These are phyloP conservation scores for Endotricha flammealis DNA, from an alignment of 2,888 invertebrate genomes.

Conservation along the genomic window DNA sequence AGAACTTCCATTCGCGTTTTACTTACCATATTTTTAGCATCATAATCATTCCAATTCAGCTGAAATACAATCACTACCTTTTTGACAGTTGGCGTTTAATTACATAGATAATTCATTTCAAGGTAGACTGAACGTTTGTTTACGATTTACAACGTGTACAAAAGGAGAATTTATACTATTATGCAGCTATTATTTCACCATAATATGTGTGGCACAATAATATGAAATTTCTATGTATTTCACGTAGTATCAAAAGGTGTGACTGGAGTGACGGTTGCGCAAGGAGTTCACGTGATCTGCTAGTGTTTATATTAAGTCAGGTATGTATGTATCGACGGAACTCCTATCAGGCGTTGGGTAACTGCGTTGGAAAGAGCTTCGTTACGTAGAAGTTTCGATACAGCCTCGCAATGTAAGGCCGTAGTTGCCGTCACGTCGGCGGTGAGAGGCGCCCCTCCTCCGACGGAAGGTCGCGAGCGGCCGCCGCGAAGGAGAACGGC, in stretches of 20 bases:
- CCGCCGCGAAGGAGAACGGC: conserved; percentile 69
- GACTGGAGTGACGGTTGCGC: conserved; percentile 63
- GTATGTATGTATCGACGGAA: conserved; percentile 67
- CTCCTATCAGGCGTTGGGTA: conserved; percentile 71
- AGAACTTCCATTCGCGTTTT: conserved; percentile 54
- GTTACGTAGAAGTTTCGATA: conserved; percentile 76
- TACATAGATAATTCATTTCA: too few relatives aligned
- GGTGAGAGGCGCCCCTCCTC: conserved; percentile 75
- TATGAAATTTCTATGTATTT: conserved; percentile 64
- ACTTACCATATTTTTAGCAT: conserved; percentile 53
- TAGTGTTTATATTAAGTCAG: conserved; percentile 54
- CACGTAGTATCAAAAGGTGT: conserved; percentile 63
- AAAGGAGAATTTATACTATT: background rate
- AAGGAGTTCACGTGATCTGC: conserved; percentile 66
- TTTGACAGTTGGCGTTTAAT: too few relatives aligned
- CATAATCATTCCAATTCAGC: background rate
- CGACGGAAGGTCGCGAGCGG: conserved; percentile 69
- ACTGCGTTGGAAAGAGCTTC: conserved; percentile 71
- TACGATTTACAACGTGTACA: too few relatives aligned
- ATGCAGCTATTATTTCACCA: conserved; percentile 36
- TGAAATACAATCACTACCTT: background rate
- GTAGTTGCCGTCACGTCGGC: conserved; percentile 74
- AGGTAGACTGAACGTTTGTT: too few relatives aligned
- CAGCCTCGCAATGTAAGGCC: conserved; percentile 76
- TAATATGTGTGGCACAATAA: conserved; percentile 52